Base-by-base conservation (phyloP, 1,140 invertebrate genomes). In the Bradynema listronoti region DNA sequence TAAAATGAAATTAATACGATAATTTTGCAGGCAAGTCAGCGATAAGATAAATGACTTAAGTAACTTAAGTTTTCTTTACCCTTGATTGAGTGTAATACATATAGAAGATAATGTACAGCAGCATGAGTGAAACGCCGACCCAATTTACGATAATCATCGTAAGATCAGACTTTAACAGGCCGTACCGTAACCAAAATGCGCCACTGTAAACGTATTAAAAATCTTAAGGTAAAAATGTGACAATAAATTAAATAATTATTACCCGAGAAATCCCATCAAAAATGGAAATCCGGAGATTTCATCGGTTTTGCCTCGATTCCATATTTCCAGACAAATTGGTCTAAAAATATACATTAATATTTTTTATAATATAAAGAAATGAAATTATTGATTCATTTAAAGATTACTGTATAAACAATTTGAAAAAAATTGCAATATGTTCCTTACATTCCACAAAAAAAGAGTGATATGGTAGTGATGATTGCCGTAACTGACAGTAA, bases 261-360 rank as follows among this genome's bases (percentile, higher is more conserved):
- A 69, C 73, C 73, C 68, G 42, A 77, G 55, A 54, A 77, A 57
- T 11, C 73, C 73, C 64, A 74, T 73, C 4, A 77, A 41, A 54
- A 63, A 75, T 11, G 73, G 72, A 55, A 77, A 67, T 9, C 74
- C 68, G 16, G 56, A 70, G 45, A 77, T 77, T 51, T 77, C 73
- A 53, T 68, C 52, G 16, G 73, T 69, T 9, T 55, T 63, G 25
- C 66, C 61, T 45, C 69, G 53, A 4, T 63, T 42, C 32, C 56
- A 70, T 49, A 75, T 78, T 67, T 75, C 58, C 19, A 77, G 54
- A 56, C 72, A 77, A 39, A 74, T 74, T 50, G 72, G 72, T n/a
- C 71, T 60, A 45, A 75, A 75, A 58, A 49, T 14, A 27, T 25
- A 11, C 6, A 32, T 14, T n/a, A n/a, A n/a, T n/a, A n/a, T n/a